Conservation (phyloP, 1,140 invertebrate species). For the Halictus rubicundus region DNA sequence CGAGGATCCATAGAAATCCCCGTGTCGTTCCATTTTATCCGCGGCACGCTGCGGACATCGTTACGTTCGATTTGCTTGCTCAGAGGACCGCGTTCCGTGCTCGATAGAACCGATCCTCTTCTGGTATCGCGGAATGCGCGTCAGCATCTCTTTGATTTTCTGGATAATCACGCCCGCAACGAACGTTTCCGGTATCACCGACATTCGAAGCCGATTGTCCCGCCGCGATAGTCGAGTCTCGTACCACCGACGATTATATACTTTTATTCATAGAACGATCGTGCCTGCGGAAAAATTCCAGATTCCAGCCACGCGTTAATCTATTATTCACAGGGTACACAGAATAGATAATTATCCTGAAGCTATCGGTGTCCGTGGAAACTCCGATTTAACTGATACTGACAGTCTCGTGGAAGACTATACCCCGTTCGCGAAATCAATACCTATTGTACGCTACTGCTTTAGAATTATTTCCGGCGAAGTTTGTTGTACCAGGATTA, state of each 20-base stretch:
- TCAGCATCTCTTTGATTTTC: conserved; percentile 37
- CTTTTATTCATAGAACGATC: too few relatives aligned
- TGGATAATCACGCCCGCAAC: conserved; percentile 26
- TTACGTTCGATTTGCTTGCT: conserved; percentile 53
- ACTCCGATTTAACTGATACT: too few relatives aligned
- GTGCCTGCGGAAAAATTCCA: not conserved
- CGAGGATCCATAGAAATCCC: conserved; percentile 29
- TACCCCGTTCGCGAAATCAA: too few relatives aligned
- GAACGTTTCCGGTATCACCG: conserved; percentile 14
- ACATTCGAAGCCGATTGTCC: not conserved
- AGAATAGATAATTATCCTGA: too few relatives aligned
- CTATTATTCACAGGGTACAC: too few relatives aligned
- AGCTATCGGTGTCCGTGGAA: too few relatives aligned
- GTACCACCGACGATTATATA: not conserved
- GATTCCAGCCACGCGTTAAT: too few relatives aligned
- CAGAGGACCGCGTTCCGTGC: conserved; percentile 12
- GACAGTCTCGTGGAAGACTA: too few relatives aligned
- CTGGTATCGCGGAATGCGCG: conserved; percentile 19
- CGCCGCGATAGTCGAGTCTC: not conserved
- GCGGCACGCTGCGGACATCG: conserved; percentile 37
- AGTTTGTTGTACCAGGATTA: too few relatives aligned
- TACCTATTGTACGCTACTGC: too few relatives aligned
- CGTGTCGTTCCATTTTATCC: conserved; percentile 39
- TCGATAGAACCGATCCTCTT: conserved; percentile 14
- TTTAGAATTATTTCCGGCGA: too few relatives aligned